Evolutionary conservation across 2,113 vertebrate genomes (phyloP), one percentile per base, ranked within the genome.

Genomic region (Cichladusa arquata): DNA sequence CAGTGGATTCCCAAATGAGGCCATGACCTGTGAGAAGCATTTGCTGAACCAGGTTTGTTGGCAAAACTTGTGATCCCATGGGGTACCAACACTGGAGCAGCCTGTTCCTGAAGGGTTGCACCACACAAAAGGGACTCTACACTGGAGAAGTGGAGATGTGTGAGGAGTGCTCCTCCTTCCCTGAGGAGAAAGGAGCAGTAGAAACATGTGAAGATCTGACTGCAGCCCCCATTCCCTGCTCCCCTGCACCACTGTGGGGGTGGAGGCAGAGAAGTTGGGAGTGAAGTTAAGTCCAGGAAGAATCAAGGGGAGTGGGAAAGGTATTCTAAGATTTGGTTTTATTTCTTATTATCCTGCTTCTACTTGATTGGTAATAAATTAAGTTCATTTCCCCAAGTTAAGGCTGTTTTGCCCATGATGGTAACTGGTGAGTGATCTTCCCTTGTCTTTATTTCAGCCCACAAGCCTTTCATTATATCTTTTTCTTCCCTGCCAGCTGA

Each of bases 271-370:
- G 14, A 86, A 77, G 45, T 1, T 28, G 12, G 33, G 28, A 61
- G 34, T 14, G 12, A 71, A 48, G 36, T 45, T 54, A 38, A 73
- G 11, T 12, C 34, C 23, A 48, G 57, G 42, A 88, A 48, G 31
- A 56, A 31, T 6, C 1, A 0, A 71, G 42, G 8, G 11, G 14
- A 10, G 9, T 4, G 0, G 25, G 6, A 4, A 64, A 64, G 14
- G 6, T 42, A 64, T 25, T 80, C 16, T 34, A 56, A 48, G 16
- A 64, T 56, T 64, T 71, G 14, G 20, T 2, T 78, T 78, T 47
- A 48, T 72, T 72, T 36, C 42, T 57, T 50, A 36, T 56, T 56
- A 19, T 6, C 25, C 34, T 70, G 44, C 6, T 69, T 38, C 26
- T 34, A 48, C 50, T 34, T 62, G 24, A 34, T 31, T 12, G 1